Evolutionary conservation across 2,888 invertebrate species (phyloP), one percentile per base, ranked within the genome.

Genomic region (Amiota communis): DNA sequence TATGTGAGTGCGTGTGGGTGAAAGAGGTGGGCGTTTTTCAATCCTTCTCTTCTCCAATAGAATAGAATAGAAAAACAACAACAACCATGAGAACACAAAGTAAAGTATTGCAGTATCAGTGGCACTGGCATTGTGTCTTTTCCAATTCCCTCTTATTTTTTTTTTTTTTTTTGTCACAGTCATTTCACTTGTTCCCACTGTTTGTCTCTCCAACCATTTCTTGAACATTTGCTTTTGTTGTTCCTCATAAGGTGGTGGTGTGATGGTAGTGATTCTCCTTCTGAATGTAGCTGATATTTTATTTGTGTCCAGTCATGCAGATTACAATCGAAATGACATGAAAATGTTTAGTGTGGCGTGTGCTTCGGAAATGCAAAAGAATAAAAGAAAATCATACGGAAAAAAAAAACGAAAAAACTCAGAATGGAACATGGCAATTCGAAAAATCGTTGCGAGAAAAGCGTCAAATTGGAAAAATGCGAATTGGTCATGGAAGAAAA

Each of bases 251-350:
- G 71, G 76, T 71, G 51, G 49, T 53, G 70, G 69, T 71, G 74
- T 73, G 36, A 6, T 36, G 36, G 6, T 36, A 6, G 3, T 36
- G 36, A 6, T 36, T 2, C 8, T 36, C 36, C 36, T 36, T 36
- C 6, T 36, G 36, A 36, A 36, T 36, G 76, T 73, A 71, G 67
- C 67, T 53, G 67, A 68, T 68, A 68, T 72, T 68, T 68, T 59
- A 67, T 67, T 72, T 72, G 70, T 71, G 78, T 77, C 78, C 86
- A 87, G 85, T 83, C 87, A 83, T 86, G 85, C 80, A 83, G 86
- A 85, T 85, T 85, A 87, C 85, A 88, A 85, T 84, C 82, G 86
- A 84, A 84, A 83, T 83, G 86, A 85, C 83, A 86, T 83, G 84
- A 81, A 87, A 87, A 85, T 87, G 87, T 87, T 86, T 85, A 86